Conservation (phyloP, 2,888 invertebrate species). For the Cordilura impudica region DNA sequence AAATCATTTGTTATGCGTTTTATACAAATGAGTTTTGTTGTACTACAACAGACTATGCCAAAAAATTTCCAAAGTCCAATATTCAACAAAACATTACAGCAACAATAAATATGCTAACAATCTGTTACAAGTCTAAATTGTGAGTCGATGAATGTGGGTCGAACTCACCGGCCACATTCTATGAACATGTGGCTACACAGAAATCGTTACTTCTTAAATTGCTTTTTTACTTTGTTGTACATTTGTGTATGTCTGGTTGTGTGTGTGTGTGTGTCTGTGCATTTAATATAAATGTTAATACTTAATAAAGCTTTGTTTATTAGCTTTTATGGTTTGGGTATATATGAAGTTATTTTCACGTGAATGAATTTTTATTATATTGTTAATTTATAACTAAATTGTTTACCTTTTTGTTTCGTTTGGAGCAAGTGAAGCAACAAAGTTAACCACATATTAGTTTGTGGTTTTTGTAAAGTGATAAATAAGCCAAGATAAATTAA, state of each 20-base stretch:
- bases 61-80: constrained; percentile 32
- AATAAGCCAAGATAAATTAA: constrained; percentile 1
- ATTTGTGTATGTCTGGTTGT: neutral
- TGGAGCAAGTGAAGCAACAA: constrained; percentile 14
- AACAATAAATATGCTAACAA: constrained; percentile 59
- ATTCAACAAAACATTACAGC: neutral
- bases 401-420: neutral
- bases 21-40: constrained; percentile 36
- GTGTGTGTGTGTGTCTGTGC: too few species aligned
- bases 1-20: constrained; percentile 35
- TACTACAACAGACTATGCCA: constrained; percentile 7
- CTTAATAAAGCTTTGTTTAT: neutral
- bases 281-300: neutral
- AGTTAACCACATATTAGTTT: constrained; percentile 12
- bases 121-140: constrained; percentile 60
- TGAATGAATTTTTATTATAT: constrained; percentile 9
- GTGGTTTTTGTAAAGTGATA: neutral
- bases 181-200: neutral
- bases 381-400: constrained; percentile 17
- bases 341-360: neutral
- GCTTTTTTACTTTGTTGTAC: neutral
- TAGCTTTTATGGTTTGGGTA: neutral
- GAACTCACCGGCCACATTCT: neutral
- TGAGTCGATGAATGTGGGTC: constrained; percentile 26
- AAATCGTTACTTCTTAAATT: neutral